Base-by-base conservation (phyloP, 2,113 vertebrate species). In the Hemibagrus wyckioides region DNA sequence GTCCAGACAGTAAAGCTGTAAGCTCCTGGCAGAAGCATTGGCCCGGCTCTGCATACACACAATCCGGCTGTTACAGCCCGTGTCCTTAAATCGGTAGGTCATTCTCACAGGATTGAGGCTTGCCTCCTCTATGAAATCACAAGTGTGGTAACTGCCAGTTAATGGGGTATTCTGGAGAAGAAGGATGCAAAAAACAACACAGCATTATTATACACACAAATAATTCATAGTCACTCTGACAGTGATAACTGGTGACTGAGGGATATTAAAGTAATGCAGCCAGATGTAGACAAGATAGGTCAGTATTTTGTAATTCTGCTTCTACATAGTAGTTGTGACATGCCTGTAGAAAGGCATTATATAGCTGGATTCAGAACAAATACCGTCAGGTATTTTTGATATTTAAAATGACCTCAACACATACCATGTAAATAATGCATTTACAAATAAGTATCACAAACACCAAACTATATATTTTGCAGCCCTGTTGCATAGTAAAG, bases 71-170 rank as follows among this genome's bases (percentile, higher is more conserved):
- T 44, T 75, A 11, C 39, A 23, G 23, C 71, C 39, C 25, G 41
- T 48, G 73, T n/a, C 25, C 23, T n/a, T 76, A 48, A 76, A 76
- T n/a, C 73, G 23, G 28, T 76, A 48, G 39, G 71, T 75, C 71
- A 25, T 75, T 44, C 67, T 41, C 71, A 75, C 71, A 75, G 41
- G 41, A 48, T n/a, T 76, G 41, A 76, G 41, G 11, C 11, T 48
- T 48, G 73, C 25, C 41, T 75, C 71, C 11, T 75, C 71, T 28
- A 48, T 76, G 73, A 76, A 76, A 76, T 76, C 73, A 48, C 25
- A 2, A 28, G 28, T 76, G 41, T 76, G 73, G 39, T 44, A 75
- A 48, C 41, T n/a, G 41, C 41, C 73, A 50, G 25, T 25, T 11
- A n/a, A 48, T n/a, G 73, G 73, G 1, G 41, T n/a, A 15, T 76